phyloP scores from a whole-genome alignment of 2,888 invertebrate genomes.

The Teinopalpus imperialis region DNA sequence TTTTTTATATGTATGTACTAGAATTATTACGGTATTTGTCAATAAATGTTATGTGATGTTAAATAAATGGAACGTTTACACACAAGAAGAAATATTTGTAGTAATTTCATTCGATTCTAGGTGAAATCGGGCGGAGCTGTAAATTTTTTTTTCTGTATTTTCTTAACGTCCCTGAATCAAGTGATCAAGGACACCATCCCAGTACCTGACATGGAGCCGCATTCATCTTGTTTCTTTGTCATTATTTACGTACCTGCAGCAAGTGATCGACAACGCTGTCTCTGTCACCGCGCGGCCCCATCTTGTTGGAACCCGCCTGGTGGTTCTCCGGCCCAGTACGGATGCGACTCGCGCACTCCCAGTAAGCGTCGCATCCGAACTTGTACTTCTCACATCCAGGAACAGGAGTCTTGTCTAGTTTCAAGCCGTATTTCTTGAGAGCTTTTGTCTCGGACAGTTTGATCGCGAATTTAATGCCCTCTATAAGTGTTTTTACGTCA shows the following conservation, averaged over 20 bases:
- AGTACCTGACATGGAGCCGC: no score
- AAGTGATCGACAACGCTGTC: conserved; percentile 87
- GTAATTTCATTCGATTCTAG: no score
- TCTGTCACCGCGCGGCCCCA: conserved; percentile 88
- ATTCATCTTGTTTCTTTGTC: no score
- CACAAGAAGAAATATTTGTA: no score
- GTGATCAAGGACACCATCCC: no score
- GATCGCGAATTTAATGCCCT: conserved; percentile 91
- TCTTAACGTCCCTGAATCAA: no score
- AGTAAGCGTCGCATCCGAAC: conserved; percentile 89
- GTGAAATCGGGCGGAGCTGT: no score
- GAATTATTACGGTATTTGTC: no score
- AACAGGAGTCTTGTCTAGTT: conserved; percentile 87
- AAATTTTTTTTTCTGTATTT: no score
- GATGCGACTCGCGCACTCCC: conserved; percentile 89
- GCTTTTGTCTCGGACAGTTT: conserved; percentile 86
- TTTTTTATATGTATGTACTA: no score
- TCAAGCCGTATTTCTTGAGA: conserved; percentile 85
- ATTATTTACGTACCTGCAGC: conserved; percentile 76
- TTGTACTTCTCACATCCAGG: conserved; percentile 87
- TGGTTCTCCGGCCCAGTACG: conserved; percentile 92
- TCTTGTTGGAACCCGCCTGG: conserved; percentile 91
- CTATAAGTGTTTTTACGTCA: conserved; percentile 90
- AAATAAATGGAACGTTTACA: no score
- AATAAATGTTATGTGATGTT: no score